phyloP scores from a whole-genome alignment of 2,888 invertebrate species.

The Synanthedon formicaeformis region DNA sequence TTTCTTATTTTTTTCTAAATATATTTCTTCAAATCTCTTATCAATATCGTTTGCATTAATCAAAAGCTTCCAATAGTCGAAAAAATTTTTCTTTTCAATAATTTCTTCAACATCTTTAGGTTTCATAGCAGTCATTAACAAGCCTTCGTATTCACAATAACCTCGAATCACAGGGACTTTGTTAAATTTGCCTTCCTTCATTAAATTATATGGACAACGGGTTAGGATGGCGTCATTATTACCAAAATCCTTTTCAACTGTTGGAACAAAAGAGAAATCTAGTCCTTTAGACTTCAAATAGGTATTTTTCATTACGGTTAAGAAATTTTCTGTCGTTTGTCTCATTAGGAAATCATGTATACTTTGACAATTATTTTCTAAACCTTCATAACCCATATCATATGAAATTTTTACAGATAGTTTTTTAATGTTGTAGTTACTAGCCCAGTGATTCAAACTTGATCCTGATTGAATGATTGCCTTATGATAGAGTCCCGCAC shows the following conservation, averaged over 20 bases:
- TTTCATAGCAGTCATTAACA: slow-evolving; percentile 30
- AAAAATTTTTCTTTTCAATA: slow-evolving; percentile 29
- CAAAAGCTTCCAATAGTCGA: slow-evolving; percentile 36
- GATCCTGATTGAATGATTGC: slow-evolving; percentile 41
- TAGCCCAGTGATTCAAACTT: slow-evolving; percentile 33
- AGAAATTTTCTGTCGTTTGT: slow-evolving; percentile 9
- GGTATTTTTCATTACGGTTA: slow-evolving; percentile 27
- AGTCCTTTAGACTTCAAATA: slow-evolving; percentile 31
- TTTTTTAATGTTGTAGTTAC: slow-evolving; percentile 21
- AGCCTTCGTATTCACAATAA: slow-evolving; percentile 56
- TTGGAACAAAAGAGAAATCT: slow-evolving; percentile 35
- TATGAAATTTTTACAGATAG: slow-evolving; percentile 17
- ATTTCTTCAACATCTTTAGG: slow-evolving; percentile 8
- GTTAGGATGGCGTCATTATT: slow-evolving; percentile 25
- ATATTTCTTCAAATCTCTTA: slow-evolving; percentile 39
- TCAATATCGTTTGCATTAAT: slow-evolving; percentile 37
- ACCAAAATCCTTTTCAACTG: slow-evolving; percentile 31
- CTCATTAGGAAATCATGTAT: slow-evolving; percentile 21
- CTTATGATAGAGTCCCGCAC: slow-evolving; percentile 37
- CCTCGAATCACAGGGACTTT: slow-evolving; percentile 59
- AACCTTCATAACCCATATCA: slow-evolving; percentile 22
- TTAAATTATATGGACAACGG: slow-evolving; percentile 36
- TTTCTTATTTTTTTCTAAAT: slow-evolving; percentile 43
- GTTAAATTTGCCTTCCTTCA: slow-evolving; percentile 35
- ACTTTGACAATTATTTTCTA: slow-evolving; percentile 14